phyloP scores from a whole-genome alignment of 2,113 vertebrate species.

The Phasianus colchicus region DNA sequence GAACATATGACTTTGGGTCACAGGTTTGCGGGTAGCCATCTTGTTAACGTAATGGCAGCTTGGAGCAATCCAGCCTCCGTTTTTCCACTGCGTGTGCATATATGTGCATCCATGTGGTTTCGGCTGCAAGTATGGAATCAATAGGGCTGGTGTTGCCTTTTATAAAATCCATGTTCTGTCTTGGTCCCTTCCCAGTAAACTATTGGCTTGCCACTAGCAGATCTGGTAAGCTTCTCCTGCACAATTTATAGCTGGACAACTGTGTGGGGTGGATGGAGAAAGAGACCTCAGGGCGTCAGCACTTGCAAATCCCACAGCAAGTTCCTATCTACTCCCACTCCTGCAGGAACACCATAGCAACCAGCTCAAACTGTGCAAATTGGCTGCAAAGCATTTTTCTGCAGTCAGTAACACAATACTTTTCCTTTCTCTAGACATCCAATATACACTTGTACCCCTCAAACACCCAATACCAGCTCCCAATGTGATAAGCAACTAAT shows the following conservation, averaged over 20 bases:
- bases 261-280: slow-evolving; percentile 26
- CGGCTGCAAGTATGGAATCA: fast-evolving
- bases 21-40: slow-evolving; percentile 15
- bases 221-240: neutral
- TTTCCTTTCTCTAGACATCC: neutral
- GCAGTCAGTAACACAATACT: slow-evolving; percentile 63
- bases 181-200: slow-evolving; percentile 16
- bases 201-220: neutral
- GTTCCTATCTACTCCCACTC: slow-evolving; percentile 63
- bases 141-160: neutral
- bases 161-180: neutral
- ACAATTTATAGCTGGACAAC: neutral
- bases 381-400: slow-evolving; percentile 64
- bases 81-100: neutral
- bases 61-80: neutral
- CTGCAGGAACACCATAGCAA: slow-evolving; percentile 52
- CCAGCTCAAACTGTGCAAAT: slow-evolving; percentile 60
- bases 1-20: slow-evolving; percentile 49
- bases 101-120: neutral
- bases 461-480: neutral
- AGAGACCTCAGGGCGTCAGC: slow-evolving; percentile 42
- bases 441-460: neutral
- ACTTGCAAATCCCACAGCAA: slow-evolving; percentile 48
- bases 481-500: slow-evolving; percentile 38
- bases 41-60: slow-evolving; percentile 29